A percentile compares a stretch with the other conserved stretches of the same genome.
Evolutionary conservation across 2,113 vertebrate genomes (phyloP).

Genomic region (Corvus cornix): DNA sequence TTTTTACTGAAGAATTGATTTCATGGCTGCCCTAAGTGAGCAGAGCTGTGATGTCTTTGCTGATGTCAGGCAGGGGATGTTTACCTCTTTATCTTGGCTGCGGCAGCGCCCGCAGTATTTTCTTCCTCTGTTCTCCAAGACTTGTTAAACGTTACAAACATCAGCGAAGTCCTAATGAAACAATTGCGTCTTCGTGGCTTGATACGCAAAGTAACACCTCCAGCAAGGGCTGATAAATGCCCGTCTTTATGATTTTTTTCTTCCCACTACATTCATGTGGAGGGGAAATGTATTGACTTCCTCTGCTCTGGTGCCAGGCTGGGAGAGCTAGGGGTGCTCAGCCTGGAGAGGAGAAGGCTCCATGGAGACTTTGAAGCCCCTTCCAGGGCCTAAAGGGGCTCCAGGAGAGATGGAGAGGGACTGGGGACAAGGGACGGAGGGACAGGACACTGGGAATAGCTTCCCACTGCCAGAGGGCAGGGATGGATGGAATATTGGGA

Average conservation of each 20-base stretch:
- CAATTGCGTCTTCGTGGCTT: background rate
- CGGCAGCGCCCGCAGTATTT: background rate
- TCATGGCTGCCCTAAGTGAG: constrained; percentile 39
- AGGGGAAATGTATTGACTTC: background rate
- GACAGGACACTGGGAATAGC: background rate
- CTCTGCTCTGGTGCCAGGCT: background rate
- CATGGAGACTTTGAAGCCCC: background rate
- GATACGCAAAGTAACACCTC: constrained; percentile 35
- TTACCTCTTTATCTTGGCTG: constrained; percentile 44
- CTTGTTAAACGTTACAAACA: background rate
- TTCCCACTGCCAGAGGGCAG: background rate
- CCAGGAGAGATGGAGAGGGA: background rate
- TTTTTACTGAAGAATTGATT: constrained; percentile 46
- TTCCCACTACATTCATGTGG: fast-evolving
- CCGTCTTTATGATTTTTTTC: background rate
- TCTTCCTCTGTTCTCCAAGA: background rate
- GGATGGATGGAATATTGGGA: fast-evolving
- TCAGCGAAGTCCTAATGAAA: constrained; percentile 32
- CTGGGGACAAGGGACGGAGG: background rate
- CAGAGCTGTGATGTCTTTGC: constrained; percentile 49
- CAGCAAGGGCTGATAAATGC: constrained; percentile 44
- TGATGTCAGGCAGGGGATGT: constrained; percentile 15
- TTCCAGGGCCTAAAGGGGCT: background rate
- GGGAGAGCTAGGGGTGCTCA: background rate
- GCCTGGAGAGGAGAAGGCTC: background rate